Conservation (phyloP, 2,888 invertebrate genomes). For the Sphaerophoria rueppellii region DNA sequence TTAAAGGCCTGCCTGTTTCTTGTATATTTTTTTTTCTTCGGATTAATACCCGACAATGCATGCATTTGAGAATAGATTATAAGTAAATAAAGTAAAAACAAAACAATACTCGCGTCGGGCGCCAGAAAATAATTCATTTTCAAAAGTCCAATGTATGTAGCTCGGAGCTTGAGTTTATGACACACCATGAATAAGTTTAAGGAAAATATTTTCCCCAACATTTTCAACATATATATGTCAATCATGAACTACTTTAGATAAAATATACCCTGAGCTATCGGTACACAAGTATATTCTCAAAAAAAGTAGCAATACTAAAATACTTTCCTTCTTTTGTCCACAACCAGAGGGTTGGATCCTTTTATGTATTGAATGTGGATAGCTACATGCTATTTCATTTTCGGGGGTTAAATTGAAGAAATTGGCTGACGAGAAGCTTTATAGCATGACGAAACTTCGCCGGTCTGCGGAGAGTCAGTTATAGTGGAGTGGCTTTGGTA, state of each 20-base stretch:
- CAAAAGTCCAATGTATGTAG: too few species aligned
- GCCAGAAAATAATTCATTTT: too few species aligned
- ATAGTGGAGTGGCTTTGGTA: slow-evolving; percentile 27
- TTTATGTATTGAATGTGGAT: slow-evolving; percentile 3
- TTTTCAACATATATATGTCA: slow-evolving; percentile 31
- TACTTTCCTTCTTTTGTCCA: slow-evolving; percentile 36
- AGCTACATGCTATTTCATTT: slow-evolving; percentile 15
- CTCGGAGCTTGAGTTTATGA: slow-evolving; percentile 13
- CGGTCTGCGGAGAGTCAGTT: slow-evolving; percentile 29
- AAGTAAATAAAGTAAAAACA: too few species aligned
- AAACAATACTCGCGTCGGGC: too few species aligned
- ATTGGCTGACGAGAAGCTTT: slow-evolving; percentile 64
- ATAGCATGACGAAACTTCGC: slow-evolving; percentile 37
- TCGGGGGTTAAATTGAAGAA: slow-evolving; percentile 50
- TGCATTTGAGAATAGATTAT: too few species aligned
- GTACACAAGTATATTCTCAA: slow-evolving; percentile 14
- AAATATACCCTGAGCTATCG: slow-evolving; percentile 21
- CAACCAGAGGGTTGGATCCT: slow-evolving; percentile 42
- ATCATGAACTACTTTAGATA: slow-evolving; percentile 23
- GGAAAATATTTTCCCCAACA: slow-evolving; percentile 3
- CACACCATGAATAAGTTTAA: slow-evolving; percentile 28
- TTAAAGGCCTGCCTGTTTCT: too few species aligned
- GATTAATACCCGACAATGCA: too few species aligned
- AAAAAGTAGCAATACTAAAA: slow-evolving; percentile 24
- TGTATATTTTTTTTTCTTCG: too few species aligned